phyloP scores from a whole-genome alignment of 2,797 vertebrate species.

The Erpetoichthys calabaricus region DNA sequence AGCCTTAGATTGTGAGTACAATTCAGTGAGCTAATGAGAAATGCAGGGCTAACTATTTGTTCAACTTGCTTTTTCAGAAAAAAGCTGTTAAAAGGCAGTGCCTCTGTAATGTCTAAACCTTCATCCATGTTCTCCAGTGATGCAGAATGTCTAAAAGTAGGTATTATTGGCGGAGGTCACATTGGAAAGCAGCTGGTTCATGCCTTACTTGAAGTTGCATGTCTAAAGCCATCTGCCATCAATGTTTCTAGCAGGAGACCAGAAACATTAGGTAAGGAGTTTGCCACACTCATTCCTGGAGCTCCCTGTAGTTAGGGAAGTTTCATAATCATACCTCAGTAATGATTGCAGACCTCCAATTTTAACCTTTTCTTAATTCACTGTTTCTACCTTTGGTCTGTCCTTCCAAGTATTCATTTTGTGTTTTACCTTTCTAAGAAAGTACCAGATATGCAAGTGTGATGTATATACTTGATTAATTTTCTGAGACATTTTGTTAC shows the following conservation, averaged over 20 bases:
- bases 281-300: neutral
- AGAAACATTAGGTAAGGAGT: conserved; percentile 39
- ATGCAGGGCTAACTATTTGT: neutral
- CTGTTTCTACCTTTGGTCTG: too few species aligned
- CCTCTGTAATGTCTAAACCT: neutral
- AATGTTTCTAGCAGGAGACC: conserved; percentile 50
- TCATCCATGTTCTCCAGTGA: neutral
- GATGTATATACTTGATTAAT: neutral
- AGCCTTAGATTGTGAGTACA: too few species aligned
- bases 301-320: too few species aligned
- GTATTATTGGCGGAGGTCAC: conserved; percentile 54
- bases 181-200: conserved; percentile 50
- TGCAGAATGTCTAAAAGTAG: conserved; percentile 31
- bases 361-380: too few species aligned
- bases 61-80: conserved; percentile 8
- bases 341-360: too few species aligned
- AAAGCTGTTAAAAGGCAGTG: conserved; percentile 2
- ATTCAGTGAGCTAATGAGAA: too few species aligned
- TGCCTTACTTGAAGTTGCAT: conserved; percentile 32
- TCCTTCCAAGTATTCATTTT: too few species aligned
- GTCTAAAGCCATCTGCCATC: conserved; percentile 32
- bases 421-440: neutral
- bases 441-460: too few species aligned
- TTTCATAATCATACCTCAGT: too few species aligned
- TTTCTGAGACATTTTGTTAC: too few species aligned